A percentile compares a stretch with the other conserved stretches of the same genome.
These are phyloP conservation scores for Loxodonta africana DNA, from an alignment of 2,113 vertebrate species.

Conservation along the genomic window DNA sequence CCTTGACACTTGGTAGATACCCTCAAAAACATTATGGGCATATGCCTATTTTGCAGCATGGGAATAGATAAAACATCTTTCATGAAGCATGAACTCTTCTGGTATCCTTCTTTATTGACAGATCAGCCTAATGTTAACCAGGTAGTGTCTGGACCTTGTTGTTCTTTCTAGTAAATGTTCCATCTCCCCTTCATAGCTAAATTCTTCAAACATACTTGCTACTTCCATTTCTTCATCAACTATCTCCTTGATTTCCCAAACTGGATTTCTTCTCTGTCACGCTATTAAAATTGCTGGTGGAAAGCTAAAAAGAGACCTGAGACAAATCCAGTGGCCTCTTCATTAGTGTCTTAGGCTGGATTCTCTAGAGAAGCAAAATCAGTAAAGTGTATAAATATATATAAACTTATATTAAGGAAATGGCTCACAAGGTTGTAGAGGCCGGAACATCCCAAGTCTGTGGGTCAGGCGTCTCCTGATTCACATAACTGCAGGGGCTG, in stretches of 20 bases:
- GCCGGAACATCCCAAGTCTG: too few relatives aligned
- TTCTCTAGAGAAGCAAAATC: too few relatives aligned
- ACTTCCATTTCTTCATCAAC: constrained; percentile 39
- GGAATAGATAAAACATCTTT: not conserved
- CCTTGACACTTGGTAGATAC: not conserved
- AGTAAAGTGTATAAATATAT: too few relatives aligned
- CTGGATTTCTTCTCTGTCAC: not conserved
- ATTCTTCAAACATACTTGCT: constrained; percentile 13
- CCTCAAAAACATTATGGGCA: not conserved
- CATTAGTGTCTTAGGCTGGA: not conserved
- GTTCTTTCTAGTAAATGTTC: not conserved
- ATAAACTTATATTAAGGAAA: too few relatives aligned
- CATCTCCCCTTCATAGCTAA: constrained; percentile 21
- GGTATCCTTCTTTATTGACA: constrained; percentile 11
- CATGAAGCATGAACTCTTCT: constrained; percentile 5
- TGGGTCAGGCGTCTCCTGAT: too few relatives aligned
- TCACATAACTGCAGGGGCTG: too few relatives aligned
- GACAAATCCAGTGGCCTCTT: not conserved
- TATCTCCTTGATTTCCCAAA: constrained; percentile 52
- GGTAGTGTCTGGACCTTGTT: not conserved
- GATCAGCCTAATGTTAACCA: not conserved
- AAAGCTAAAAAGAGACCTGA: constrained; percentile 37
- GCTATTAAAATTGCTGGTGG: constrained; percentile 33
- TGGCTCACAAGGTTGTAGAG: too few relatives aligned
- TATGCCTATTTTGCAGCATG: not conserved